Conservation (phyloP, 2,888 invertebrate species). For the Tricholauxania praeusta region DNA sequence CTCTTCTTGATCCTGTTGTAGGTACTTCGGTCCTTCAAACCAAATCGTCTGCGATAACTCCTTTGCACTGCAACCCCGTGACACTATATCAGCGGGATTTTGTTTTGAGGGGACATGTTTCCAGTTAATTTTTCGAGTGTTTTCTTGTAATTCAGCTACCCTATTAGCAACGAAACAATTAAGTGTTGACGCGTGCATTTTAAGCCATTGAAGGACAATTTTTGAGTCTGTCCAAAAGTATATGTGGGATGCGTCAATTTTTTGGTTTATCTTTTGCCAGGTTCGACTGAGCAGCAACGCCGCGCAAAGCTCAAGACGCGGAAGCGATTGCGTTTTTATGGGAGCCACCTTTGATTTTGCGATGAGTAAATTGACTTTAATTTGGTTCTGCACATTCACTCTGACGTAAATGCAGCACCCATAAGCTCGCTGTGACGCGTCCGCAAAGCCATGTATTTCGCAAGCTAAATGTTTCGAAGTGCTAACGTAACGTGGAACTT, state of each 20-base stretch:
- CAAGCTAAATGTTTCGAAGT: not conserved
- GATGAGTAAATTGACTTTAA: slow-evolving; percentile 31
- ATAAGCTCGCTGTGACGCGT: slow-evolving; percentile 21
- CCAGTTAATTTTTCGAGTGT: slow-evolving; percentile 24
- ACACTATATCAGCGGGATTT: slow-evolving; percentile 42
- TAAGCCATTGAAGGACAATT: slow-evolving; percentile 42
- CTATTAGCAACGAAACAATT: slow-evolving; percentile 44
- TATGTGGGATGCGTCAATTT: not conserved
- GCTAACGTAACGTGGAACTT: slow-evolving; percentile 33
- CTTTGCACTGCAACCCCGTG: slow-evolving; percentile 29
- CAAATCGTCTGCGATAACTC: slow-evolving; percentile 31
- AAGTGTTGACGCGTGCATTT: slow-evolving; percentile 40
- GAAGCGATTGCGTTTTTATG: slow-evolving; percentile 42
- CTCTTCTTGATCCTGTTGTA: not conserved
- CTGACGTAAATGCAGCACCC: slow-evolving; percentile 40
- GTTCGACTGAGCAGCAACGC: slow-evolving; percentile 38
- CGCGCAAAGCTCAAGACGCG: slow-evolving; percentile 44
- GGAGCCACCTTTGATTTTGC: slow-evolving; percentile 47
- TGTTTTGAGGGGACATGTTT: slow-evolving; percentile 34
- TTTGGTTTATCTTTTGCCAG: slow-evolving; percentile 25
- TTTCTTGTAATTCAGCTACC: slow-evolving; percentile 38
- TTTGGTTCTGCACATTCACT: not conserved
- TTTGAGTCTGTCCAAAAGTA: slow-evolving; percentile 43
- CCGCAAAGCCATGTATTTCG: slow-evolving; percentile 42
- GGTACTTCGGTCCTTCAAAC: slow-evolving; percentile 34